Base-by-base conservation (phyloP, 2,797 vertebrate genomes). In the Cephalopachus bancanus region DNA sequence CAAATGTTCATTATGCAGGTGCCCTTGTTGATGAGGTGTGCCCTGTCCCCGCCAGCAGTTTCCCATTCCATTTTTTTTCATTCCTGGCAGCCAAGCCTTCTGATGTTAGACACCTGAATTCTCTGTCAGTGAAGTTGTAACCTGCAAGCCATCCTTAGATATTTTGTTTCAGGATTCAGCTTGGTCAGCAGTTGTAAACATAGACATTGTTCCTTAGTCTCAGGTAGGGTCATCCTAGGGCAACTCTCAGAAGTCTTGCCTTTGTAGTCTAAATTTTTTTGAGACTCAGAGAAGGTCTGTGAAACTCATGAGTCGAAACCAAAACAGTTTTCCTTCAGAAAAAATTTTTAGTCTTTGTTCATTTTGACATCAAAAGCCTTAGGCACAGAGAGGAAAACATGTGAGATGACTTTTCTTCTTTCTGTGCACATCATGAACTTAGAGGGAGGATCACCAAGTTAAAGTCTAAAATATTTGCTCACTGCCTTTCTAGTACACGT, bases 391-490 rank as follows among this genome's bases (percentile, higher is more conserved):
- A 22, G 19, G 0, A 71, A 85, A 37, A 16, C 44, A 94, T 88
- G 4, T 62, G 44, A 94, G 81, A 44, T 76, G 76, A 83, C n/a
- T 59, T 22, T 17, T 7, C 87, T 93, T 96, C 76, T 78, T 44
- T 59, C 79, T 10, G 22, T 44, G 64, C 30, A 75, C 83, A 95
- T 64, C 5, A 9, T 37, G 89, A 28, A 96, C 75, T 97, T 89
- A 60, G 74, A 76, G 83, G 96, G 64, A 97, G 96, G 94, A 65
- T 74, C 65, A 93, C 14, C 89, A 89, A 69, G 80, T 75, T 96
- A 97, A 98, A 55, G 76, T 91, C 81, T 95, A 30, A 89, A 97
- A 95, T 97, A 97, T 97, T 98, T 98, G 92, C 83, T 97, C 96
- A 96, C 91, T 98, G 78, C 59, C 88, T 93, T 97, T 97, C 72